Base-by-base conservation (phyloP, 2,888 invertebrate genomes). In the Ophioninae sp. region DNA sequence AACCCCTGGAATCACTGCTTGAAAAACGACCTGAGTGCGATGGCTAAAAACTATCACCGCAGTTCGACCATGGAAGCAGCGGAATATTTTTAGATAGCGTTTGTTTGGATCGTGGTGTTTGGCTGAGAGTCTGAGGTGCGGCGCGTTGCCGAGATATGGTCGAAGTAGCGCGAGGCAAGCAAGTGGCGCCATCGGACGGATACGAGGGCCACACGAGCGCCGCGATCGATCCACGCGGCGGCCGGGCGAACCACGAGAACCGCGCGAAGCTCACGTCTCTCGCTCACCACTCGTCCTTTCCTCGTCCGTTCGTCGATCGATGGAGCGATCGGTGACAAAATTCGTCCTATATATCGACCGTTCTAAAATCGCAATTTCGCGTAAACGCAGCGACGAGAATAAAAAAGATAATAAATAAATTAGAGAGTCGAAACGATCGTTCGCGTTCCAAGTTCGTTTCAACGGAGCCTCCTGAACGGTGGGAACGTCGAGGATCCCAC, bases 21-120 rank as follows among this genome's bases (percentile, higher is more conserved):
- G 13, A 50, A 50, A 50, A 50, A 17, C 3, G 30, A 30, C 50
- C 6, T 2, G 17, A 6, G 50, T 7, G 41, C 30, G 67, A 21
- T 59, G 59, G n/a, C 39, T 6, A 67, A 68, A 57, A 44, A 70
- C 57, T 50, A 50, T 50, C 50, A 13, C 17, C 50, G 17, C 17
- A 50, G 6, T 50, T 50, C 17, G 50, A 13, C 13, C 30, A 17
- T 17, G 50, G 13, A 17, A 50, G 50, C 13, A 10, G 50, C 50
- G 50, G 17, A 10, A 73, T 79, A 82, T 82, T 74, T 69, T 79
- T 79, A 82, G 78, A 69, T 57, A 87, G 86, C 87, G 89, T 91
- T 91, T 91, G 88, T 90, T 90, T 90, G 88, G 87, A 89, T 90
- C 89, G 87, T 89, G 90, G 37, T 20, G 37, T 30, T 67, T 56